Evolutionary conservation across 2,888 invertebrate genomes (phyloP), one percentile per base, ranked within the genome.

Genomic region (Tipula vernalis): DNA sequence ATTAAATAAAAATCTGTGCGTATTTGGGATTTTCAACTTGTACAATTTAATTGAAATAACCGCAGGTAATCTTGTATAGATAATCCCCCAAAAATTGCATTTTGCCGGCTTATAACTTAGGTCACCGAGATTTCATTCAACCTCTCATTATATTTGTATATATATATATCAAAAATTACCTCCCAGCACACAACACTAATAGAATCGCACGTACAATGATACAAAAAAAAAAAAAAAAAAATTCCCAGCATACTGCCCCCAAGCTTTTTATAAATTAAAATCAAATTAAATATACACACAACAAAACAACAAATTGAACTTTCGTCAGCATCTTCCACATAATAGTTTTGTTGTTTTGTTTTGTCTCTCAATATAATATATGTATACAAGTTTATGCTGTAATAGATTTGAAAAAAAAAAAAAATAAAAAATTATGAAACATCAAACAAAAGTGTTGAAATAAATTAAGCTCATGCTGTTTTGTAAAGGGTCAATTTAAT

Each of bases 241-340:
- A 18, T 28, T 28, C 71, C 10, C 71, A n/a, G 3, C 71, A 28
- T 2, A 71, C 71, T 71, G 71, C 71, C 71, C 71, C 10, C 71
- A 71, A 71, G 71, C 71, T 71, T 71, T 71, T 71, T 71, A 71
- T 71, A 71, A 71, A 71, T 71, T 71, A 71, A 71, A 71, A 71
- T 71, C 71, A 71, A 71, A 71, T 71, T 71, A 71, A 28, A 28
- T 71, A 71, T 8, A 28, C 71, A 71, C 71, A 71, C 8, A 28
- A 18, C 10, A 71, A 28, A 71, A 71, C 13, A 71, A 71, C 71
- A 71, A 71, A 28, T 71, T 71, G 71, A 71, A 71, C 71, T 71
- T 71, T 71, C 71, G 71, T 71, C 71, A 51, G 51, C 51, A 51
- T 51, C 51, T 51, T 51, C 15, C 51, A 15, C 15, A 71, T 51